Percentiles rank a stretch among this genome's conserved stretches.
These are phyloP conservation scores for Philypnodon macrostomus DNA, from an alignment of 2,797 vertebrate species.

Conservation along the genomic window DNA sequence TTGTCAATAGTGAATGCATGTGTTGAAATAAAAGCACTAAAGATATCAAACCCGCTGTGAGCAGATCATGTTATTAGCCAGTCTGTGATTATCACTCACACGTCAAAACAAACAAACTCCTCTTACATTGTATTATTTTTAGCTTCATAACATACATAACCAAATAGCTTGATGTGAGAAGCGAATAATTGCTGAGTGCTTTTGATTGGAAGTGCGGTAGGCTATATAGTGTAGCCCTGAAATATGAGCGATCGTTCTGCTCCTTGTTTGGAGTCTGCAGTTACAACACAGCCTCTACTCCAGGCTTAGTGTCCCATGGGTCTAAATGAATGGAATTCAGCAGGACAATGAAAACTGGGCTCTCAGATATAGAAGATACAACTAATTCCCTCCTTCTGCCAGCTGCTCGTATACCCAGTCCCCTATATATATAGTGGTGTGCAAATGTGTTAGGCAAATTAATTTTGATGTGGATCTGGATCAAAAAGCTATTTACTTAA, in stretches of 20 bases:
- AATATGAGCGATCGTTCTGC: slow-evolving; percentile 21
- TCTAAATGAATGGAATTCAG: slow-evolving; percentile 42
- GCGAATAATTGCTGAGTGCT: slow-evolving; percentile 45
- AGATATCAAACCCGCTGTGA: not conserved
- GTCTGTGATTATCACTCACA: slow-evolving; percentile 10
- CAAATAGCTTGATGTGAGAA: slow-evolving; percentile 35
- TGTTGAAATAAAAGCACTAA: slow-evolving; percentile 2
- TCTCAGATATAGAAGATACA: slow-evolving; percentile 25
- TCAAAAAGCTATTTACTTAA: no score
- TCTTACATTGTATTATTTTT: slow-evolving; percentile 21
- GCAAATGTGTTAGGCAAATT: no score
- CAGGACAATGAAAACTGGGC: slow-evolving; percentile 32
- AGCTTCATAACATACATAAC: slow-evolving; percentile 20
- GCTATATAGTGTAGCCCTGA: slow-evolving; percentile 35
- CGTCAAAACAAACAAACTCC: slow-evolving; percentile 2
- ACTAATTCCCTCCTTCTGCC: slow-evolving; percentile 15
- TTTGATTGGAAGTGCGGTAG: slow-evolving; percentile 31
- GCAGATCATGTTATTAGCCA: slow-evolving; percentile 11
- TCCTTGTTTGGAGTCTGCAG: slow-evolving; percentile 29
- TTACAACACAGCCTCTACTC: slow-evolving; percentile 26
- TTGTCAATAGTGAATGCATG: not conserved
- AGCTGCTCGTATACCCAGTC: slow-evolving; percentile 33
- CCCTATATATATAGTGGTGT: slow-evolving; percentile 21
- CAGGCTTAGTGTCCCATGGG: slow-evolving; percentile 15
- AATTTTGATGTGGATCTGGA: no score